Conservation (phyloP, 2,888 invertebrate genomes). For the Noctuana brunneofusca region DNA sequence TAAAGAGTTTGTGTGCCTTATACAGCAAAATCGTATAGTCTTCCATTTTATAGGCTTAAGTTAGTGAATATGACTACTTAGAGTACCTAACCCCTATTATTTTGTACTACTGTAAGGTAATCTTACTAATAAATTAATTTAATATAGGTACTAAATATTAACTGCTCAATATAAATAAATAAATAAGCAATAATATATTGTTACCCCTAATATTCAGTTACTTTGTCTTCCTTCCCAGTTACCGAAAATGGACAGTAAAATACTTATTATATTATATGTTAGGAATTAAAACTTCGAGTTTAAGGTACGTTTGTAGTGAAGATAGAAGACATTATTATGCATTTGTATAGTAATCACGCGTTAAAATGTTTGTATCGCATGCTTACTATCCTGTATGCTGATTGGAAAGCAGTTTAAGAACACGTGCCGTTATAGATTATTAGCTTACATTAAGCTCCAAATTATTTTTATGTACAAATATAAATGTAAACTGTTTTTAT, state of each 20-base stretch:
- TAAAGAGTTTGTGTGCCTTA: constrained; percentile 65
- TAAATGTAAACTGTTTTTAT: constrained; percentile 16
- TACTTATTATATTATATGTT: not conserved
- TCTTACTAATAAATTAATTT: constrained; percentile 16
- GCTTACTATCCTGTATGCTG: no score
- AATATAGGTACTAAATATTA: constrained; percentile 11
- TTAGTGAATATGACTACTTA: constrained; percentile 4
- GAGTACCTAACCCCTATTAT: constrained; percentile 3
- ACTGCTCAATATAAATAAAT: constrained; percentile 22
- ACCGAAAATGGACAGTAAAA: constrained; percentile 42
- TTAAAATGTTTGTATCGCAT: not conserved
- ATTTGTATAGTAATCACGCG: not conserved
- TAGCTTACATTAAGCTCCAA: constrained; percentile 4
- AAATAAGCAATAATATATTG: constrained; percentile 39
- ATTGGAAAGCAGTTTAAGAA: not conserved
- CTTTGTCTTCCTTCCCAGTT: constrained; percentile 59
- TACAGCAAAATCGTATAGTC: constrained; percentile 78
- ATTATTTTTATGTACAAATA: not conserved
- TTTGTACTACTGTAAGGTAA: constrained; percentile 18
- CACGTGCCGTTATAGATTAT: not conserved
- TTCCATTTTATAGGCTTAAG: constrained; percentile 55
- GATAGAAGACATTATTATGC: not conserved
- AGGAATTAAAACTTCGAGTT: not conserved
- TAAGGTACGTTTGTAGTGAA: constrained; percentile 13
- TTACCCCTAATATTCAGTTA: constrained; percentile 60